These are phyloP conservation scores for Threskiornis aethiopicus DNA, from an alignment of 2,797 vertebrate species.

Conservation along the genomic window DNA sequence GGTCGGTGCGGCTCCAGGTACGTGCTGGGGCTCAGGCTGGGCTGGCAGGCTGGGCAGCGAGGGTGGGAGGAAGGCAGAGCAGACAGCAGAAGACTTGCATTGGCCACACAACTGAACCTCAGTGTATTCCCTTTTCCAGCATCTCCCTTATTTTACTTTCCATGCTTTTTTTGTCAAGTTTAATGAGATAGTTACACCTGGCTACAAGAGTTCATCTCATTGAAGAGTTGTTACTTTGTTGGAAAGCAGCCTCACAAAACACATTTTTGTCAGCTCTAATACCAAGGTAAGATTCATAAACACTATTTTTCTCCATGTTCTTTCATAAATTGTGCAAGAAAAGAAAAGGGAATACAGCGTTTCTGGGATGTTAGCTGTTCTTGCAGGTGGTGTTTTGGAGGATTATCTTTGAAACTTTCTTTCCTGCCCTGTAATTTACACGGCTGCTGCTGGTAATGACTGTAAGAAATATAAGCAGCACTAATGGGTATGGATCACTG, in stretches of 20 bases:
- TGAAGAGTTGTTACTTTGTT: not conserved
- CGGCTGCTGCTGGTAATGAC: not conserved
- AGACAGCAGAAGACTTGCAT: not conserved
- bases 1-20: not conserved
- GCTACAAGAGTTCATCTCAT: not conserved
- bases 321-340: not conserved
- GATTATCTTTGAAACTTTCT: not conserved
- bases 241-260: not conserved
- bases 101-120: not conserved
- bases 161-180: fast-evolving
- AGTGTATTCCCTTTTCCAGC: not conserved
- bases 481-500: conserved; percentile 33
- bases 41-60: not conserved
- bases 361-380: not conserved
- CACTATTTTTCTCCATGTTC: not conserved
- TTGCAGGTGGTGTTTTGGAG: not conserved
- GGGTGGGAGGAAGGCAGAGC: not conserved
- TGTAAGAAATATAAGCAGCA: not conserved
- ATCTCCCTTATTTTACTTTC: not conserved
- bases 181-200: not conserved
- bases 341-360: not conserved
- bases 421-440: not conserved
- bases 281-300: not conserved
- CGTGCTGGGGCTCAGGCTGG: not conserved
- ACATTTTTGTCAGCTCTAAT: not conserved